Evolutionary conservation across 2,888 invertebrate genomes (phyloP), one percentile per base, ranked within the genome.

Genomic region (Parochlus steinenii): DNA sequence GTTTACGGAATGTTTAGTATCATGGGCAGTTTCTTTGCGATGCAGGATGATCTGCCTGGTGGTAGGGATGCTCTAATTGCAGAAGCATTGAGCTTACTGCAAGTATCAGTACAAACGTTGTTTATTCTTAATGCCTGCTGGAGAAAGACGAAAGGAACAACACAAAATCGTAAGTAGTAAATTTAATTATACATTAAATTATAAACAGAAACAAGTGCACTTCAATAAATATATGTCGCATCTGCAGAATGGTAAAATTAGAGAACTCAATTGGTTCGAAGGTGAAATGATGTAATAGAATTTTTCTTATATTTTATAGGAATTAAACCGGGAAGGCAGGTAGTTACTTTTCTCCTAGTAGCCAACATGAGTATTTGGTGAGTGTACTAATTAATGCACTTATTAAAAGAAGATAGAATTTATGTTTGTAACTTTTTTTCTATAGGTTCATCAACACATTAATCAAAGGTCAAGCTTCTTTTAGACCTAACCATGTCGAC

Each of bases 1-100:
- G 70, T 87, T 20, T 86, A 85, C 56, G 79, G 81, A 47, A 76
- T 85, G 63, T 85, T 89, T 55, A 81, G 83, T 45, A 74, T 87
- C 39, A 77, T 87, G 43, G 83, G 58, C 12, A 57, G 58, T 34
- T 56, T 56, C 40, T 56, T 57, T 39, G 50, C 57, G 25, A 53
- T 55, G 32, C 51, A 51, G 48, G 55, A 55, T 27, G 54, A 55
- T 2, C 50, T 54, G 4, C 52, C 53, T 2, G 60, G 63, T 60
- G 64, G 72, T 50, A 57, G 63, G 12, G 72, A 64, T 12, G 73
- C 72, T 28, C 66, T 85, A 39, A 64, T 78, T 36, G 74, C 79
- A 0, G 81, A 82, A 49, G 64, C 81, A 19, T 65, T 78, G 34
- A 74, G 78, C 1, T 63, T 83, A 6, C 63, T 76, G 24, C 85